A percentile compares a stretch with the other conserved stretches of the same genome.
phyloP scores from a whole-genome alignment of 2,888 invertebrate genomes.

The Oligia fasciuncula region DNA sequence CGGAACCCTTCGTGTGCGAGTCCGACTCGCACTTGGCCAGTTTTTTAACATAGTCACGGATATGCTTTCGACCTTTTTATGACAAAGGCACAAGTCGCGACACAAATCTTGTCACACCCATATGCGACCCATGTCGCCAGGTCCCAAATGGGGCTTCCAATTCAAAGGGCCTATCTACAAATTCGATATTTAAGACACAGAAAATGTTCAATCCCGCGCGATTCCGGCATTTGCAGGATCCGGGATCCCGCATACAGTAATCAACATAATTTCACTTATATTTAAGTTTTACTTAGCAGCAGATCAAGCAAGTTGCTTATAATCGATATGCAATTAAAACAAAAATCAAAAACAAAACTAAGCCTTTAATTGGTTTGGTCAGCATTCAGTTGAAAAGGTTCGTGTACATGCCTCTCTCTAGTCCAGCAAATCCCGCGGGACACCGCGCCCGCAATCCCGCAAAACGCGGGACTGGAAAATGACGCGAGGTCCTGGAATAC shows the following conservation, averaged over 20 bases:
- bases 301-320: neutral
- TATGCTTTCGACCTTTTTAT: slow-evolving; percentile 5
- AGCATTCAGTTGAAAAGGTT: too few species aligned
- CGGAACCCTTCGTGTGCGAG: too few species aligned
- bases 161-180: neutral
- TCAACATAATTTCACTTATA: neutral
- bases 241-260: neutral
- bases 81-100: slow-evolving; percentile 1
- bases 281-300: neutral
- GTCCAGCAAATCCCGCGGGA: too few species aligned
- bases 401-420: too few species aligned
- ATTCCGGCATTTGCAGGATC: neutral
- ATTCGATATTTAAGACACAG: neutral
- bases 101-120: neutral
- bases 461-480: too few species aligned
- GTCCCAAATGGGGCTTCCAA: neutral
- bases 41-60: neutral
- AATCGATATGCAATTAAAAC: neutral
- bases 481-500: too few species aligned
- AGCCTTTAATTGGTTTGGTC: too few species aligned
- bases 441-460: too few species aligned
- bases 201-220: too few species aligned
- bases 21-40: too few species aligned
- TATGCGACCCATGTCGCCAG: neutral
- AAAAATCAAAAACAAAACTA: neutral